Conservation (phyloP, 2,797 vertebrate genomes). For the Rhyacichthys aspro region DNA sequence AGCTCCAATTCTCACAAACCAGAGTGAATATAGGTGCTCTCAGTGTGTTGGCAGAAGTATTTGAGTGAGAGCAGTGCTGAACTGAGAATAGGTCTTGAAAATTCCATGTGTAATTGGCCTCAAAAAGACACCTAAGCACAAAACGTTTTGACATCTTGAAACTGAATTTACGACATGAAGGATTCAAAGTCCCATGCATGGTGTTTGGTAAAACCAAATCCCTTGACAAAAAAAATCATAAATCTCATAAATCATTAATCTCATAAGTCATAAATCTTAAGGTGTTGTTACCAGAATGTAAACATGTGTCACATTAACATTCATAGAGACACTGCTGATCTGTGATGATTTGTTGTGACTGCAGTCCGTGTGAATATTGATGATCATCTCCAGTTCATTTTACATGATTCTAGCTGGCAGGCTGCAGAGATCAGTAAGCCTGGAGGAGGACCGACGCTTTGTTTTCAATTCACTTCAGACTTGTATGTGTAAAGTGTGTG, state of each 20-base stretch:
- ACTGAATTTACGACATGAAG: too few species aligned
- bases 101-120: too few species aligned
- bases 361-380: not conserved
- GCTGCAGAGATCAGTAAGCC: not conserved
- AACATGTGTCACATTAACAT: not conserved
- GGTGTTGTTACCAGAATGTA: not conserved
- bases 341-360: not conserved
- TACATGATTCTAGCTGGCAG: constrained; percentile 5
- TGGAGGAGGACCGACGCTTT: not conserved
- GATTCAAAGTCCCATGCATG: too few species aligned
- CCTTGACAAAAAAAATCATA: too few species aligned
- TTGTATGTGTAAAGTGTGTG: constrained; percentile 4
- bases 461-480: constrained; percentile 26
- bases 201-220: not conserved
- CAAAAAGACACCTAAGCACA: too few species aligned
- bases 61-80: too few species aligned
- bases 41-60: too few species aligned
- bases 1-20: too few species aligned
- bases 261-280: not conserved
- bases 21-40: too few species aligned
- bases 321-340: not conserved
- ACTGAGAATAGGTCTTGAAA: too few species aligned
- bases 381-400: not conserved
- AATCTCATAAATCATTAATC: not conserved
- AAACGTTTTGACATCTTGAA: too few species aligned